Conservation (phyloP, 1,140 invertebrate genomes). For the Oncopeltus fasciatus region DNA sequence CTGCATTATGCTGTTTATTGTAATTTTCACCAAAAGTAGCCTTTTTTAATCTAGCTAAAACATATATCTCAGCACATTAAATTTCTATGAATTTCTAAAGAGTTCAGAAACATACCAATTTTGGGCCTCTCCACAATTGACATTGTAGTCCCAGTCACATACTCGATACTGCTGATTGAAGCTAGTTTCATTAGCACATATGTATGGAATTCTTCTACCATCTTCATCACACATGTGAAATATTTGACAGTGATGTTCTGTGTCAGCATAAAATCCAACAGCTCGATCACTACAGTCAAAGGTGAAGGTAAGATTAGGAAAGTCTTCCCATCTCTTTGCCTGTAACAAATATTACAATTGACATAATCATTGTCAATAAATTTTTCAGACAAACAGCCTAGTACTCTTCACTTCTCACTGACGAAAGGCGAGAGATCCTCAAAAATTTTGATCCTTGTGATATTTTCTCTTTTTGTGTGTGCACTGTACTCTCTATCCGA, state of each 20-base stretch:
- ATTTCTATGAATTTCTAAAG: no score
- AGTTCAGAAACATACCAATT: conserved; percentile 34
- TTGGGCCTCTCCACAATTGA: conserved; percentile 39
- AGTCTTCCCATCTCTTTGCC: conserved; percentile 43
- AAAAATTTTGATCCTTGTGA: no score
- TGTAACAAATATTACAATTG: conserved; percentile 4
- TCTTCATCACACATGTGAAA: conserved; percentile 50
- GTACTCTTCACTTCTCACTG: no score
- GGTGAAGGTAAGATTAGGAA: conserved; percentile 43
- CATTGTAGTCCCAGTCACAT: conserved; percentile 45
- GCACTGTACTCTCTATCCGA: no score
- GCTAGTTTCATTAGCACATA: conserved; percentile 43
- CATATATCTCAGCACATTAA: no score
- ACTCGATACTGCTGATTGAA: conserved; percentile 46
- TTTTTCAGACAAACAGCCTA: no score
- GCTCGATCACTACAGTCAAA: conserved; percentile 41
- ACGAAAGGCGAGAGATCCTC: no score
- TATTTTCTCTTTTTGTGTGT: no score
- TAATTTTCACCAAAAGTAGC: no score
- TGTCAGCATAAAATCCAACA: conserved; percentile 45
- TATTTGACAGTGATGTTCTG: conserved; percentile 46
- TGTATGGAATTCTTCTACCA: conserved; percentile 41
- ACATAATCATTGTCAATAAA: no score
- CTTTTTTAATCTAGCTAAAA: no score
- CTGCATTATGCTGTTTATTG: no score